A percentile compares a stretch with the other conserved stretches of the same genome.
Conservation (phyloP, 92 coral and sea anemone species). For the Epizoanthus illoricatus region DNA sequence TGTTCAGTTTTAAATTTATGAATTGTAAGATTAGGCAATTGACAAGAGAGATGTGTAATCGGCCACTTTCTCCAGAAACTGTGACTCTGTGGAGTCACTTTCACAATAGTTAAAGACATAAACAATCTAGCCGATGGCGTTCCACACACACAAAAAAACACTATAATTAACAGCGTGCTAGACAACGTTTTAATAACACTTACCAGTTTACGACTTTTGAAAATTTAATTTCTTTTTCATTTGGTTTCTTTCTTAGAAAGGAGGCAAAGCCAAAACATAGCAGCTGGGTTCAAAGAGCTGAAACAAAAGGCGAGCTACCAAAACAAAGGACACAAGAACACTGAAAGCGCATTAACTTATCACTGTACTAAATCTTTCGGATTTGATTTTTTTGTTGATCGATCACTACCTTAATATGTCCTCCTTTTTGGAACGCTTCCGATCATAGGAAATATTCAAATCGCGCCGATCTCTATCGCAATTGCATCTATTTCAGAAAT, state of each 20-base stretch:
- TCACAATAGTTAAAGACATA: slow-evolving; percentile 26
- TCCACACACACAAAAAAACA: slow-evolving; percentile 19
- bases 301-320: slow-evolving; percentile 37
- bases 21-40: too few species aligned
- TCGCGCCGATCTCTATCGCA: slow-evolving; percentile 30
- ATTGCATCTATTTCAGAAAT: slow-evolving; percentile 26
- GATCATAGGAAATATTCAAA: slow-evolving; percentile 42
- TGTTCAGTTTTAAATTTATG: too few species aligned
- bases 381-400: slow-evolving; percentile 45
- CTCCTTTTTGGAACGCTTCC: slow-evolving; percentile 34
- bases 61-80: too few species aligned
- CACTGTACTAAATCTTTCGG: slow-evolving; percentile 38
- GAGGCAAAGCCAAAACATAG: not conserved
- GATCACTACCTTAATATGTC: slow-evolving; percentile 38
- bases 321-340: slow-evolving; percentile 7
- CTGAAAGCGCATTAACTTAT: slow-evolving; percentile 39
- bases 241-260: slow-evolving; percentile 19
- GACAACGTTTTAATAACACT: slow-evolving; percentile 36
- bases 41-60: too few species aligned
- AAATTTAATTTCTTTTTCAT: slow-evolving; percentile 30
- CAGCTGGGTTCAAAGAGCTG: slow-evolving; percentile 10
- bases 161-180: slow-evolving; percentile 29
- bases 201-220: slow-evolving; percentile 42
- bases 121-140: slow-evolving; percentile 27
- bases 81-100: too few species aligned